Percentiles rank a stretch among this genome's conserved stretches.
phyloP scores from a whole-genome alignment of 2,888 invertebrate genomes.

The Phaonia tiefii region DNA sequence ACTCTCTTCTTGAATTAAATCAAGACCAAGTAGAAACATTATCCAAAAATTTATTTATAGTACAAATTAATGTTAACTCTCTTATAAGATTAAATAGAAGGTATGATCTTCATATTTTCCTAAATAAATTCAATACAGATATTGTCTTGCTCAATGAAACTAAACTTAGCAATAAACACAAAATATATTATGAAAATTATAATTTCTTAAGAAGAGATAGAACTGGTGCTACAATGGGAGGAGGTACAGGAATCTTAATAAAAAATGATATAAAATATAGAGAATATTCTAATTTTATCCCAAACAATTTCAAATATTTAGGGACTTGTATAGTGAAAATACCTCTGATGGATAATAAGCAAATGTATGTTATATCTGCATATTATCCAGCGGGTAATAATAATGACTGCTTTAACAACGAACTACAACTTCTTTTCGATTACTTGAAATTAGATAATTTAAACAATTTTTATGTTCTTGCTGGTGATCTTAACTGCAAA shows the following conservation, averaged over 20 bases:
- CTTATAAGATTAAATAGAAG: slow-evolving; percentile 30
- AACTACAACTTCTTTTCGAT: background rate
- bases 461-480: slow-evolving; percentile 10
- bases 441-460: too few relatives aligned
- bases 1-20: slow-evolving; percentile 10
- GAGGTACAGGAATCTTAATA: slow-evolving; percentile 30
- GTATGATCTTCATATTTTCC: slow-evolving; percentile 17
- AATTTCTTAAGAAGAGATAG: slow-evolving; percentile 35
- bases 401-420: slow-evolving; percentile 2
- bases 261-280: slow-evolving; percentile 11
- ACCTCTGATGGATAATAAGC: background rate
- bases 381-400: slow-evolving; percentile 30
- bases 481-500: slow-evolving; percentile 9
- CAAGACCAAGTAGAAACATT: slow-evolving; percentile 8
- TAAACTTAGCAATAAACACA: slow-evolving; percentile 36
- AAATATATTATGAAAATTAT: slow-evolving; percentile 36
- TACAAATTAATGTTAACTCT: too few relatives aligned
- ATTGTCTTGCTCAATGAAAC: slow-evolving; percentile 28
- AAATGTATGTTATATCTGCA: too few relatives aligned
- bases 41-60: slow-evolving; percentile 27
- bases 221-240: slow-evolving; percentile 17
- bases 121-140: slow-evolving; percentile 25
- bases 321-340: slow-evolving; percentile 3
- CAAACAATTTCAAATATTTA: background rate
- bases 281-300: background rate